A percentile compares a stretch with the other conserved stretches of the same genome.
These are phyloP conservation scores for Anastrepha obliqua DNA, from an alignment of 1,140 invertebrate genomes.

Conservation along the genomic window DNA sequence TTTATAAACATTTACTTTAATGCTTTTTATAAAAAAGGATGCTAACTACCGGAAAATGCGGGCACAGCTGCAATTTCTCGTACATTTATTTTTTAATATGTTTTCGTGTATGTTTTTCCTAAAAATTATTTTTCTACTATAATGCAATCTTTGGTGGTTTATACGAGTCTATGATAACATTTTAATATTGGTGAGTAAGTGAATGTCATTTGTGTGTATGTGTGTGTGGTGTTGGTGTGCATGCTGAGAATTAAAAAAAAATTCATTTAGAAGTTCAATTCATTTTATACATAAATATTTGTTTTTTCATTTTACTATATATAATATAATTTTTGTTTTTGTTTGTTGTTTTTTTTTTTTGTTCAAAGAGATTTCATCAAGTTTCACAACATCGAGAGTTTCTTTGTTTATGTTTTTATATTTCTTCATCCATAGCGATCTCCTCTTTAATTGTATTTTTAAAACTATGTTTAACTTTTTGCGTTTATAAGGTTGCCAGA, in stretches of 20 bases:
- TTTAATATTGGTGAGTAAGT: neutral
- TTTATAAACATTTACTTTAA: neutral
- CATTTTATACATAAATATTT: neutral
- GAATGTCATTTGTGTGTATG: neutral
- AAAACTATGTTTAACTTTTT: constrained; percentile 53
- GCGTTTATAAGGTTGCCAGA: constrained; percentile 11
- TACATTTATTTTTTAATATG: neutral
- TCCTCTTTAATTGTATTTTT: constrained; percentile 58
- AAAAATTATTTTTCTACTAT: neutral
- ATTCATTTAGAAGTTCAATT: constrained; percentile 21
- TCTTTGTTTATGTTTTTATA: constrained; percentile 66
- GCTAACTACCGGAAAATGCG: constrained; percentile 41
- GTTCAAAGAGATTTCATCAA: constrained; percentile 73
- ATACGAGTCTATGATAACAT: constrained; percentile 8
- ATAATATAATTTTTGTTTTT: constrained; percentile 58
- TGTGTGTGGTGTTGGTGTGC: constrained; percentile 3
- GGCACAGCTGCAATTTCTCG: neutral
- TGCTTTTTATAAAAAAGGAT: constrained; percentile 37
- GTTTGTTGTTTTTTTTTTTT: constrained; percentile 63
- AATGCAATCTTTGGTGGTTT: constrained; percentile 28
- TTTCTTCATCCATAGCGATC: constrained; percentile 65
- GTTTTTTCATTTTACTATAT: constrained; percentile 46
- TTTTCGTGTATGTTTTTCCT: neutral
- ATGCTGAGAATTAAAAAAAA: neutral
- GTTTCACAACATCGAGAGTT: constrained; percentile 75